A percentile compares a stretch with the other conserved stretches of the same genome.
Evolutionary conservation across 1,140 invertebrate species (phyloP).

Genomic region (Berghia stephanieae): DNA sequence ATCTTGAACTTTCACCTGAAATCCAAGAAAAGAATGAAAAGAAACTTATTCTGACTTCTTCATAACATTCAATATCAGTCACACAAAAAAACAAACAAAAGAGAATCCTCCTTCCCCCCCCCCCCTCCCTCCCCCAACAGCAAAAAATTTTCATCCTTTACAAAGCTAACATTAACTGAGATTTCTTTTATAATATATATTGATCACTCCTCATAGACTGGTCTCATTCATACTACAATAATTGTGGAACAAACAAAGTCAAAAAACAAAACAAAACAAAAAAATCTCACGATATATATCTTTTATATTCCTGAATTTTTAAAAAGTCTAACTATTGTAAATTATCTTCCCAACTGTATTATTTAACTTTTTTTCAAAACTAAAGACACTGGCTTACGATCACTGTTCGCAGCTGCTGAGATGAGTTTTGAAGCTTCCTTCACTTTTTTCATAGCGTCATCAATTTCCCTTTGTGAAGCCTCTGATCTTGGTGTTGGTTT

Average conservation of each 20-base stretch:
- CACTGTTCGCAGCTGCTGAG: conserved; percentile 83
- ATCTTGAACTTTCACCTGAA: conserved; percentile 39
- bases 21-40: conserved; percentile 22
- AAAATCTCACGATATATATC: neutral
- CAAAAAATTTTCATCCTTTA: neutral
- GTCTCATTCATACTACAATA: too few relatives aligned
- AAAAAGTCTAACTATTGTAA: neutral
- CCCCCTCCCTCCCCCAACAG: neutral
- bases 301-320: neutral
- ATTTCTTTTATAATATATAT: neutral
- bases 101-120: neutral
- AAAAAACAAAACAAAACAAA: neutral
- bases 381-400: neutral
- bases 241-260: too few relatives aligned
- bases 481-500: conserved; percentile 86
- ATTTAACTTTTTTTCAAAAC: neutral
- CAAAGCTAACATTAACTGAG: neutral
- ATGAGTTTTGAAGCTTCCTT: conserved; percentile 95
- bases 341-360: neutral
- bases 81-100: neutral
- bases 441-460: conserved; percentile 95
- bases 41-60: too few relatives aligned
- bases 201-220: too few relatives aligned
- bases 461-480: conserved; percentile 92
- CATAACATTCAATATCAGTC: neutral